Percentiles rank a stretch among this genome's conserved stretches.
Conservation (phyloP, 1,140 invertebrate genomes). For the Heliconius nattereri region DNA sequence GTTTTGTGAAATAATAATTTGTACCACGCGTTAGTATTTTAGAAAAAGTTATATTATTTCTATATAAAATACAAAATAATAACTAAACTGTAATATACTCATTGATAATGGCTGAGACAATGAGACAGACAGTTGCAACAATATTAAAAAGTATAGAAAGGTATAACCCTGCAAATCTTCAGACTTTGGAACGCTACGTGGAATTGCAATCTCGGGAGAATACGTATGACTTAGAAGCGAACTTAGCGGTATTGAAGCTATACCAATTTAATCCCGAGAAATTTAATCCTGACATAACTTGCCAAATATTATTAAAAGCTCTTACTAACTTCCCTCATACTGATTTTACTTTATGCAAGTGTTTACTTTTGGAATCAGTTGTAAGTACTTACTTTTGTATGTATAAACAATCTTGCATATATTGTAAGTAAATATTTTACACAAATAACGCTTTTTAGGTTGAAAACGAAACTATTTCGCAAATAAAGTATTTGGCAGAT, state of each 20-base stretch:
- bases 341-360: constrained; percentile 98
- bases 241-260: constrained; percentile 93
- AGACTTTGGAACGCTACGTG: constrained; percentile 94
- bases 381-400: constrained; percentile 80
- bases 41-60: background rate
- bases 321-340: constrained; percentile 98
- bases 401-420: constrained; percentile 16
- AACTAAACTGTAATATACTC: background rate
- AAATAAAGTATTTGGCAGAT: constrained; percentile 94
- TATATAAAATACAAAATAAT: background rate
- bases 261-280: constrained; percentile 97
- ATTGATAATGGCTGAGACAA: constrained; percentile 51
- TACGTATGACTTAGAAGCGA: constrained; percentile 97
- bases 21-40: constrained; percentile 6
- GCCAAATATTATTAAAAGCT: constrained; percentile 94
- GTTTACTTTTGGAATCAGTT: constrained; percentile 92
- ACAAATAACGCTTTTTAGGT: constrained; percentile 82
- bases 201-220: constrained; percentile 96
- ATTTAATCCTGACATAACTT: constrained; percentile 91
- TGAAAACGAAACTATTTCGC: constrained; percentile 90
- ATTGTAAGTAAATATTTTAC: constrained; percentile 14
- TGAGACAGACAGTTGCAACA: constrained; percentile 58
- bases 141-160: constrained; percentile 75
- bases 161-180: constrained; percentile 97
- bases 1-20: background rate